Evolutionary conservation across 2,797 vertebrate species (phyloP), one percentile per base, ranked within the genome.

Genomic region (Parambassis ranga): DNA sequence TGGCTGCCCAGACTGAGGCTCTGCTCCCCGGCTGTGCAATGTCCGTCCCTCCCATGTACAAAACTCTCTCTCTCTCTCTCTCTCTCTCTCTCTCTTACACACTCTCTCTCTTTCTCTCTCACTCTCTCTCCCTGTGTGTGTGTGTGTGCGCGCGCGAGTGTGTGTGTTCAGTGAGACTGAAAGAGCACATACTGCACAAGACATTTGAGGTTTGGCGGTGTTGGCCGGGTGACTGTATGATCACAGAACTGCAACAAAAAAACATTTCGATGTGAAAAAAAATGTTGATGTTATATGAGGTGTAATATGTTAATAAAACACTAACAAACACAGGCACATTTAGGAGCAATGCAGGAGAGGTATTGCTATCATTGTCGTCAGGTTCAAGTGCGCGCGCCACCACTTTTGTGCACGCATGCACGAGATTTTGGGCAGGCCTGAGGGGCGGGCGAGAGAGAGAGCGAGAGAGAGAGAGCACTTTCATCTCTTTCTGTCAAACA

Each of bases 1-100:
- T 60, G 58, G 65, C 71, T 83, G 74, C 72, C 79, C 61, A 64
- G 78, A 84, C 73, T 73, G 82, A 86, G 57, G 67, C 67, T 80
- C 20, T 55, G 68, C 73, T 85, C 30, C 59, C 33, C 52, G 78
- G 73, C 74, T 75, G 71, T 55, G 83, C 75, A 46, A 58, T 44
- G 63, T 66, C 75, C 82, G 64, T 80, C 67, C 71, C 66, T 82
- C 81, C 72, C 58, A 32, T 67, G 15, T 33, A 44, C 52, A 41
- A 53, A 50, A 19, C 42, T 67, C 59, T 48, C 65, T 43, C 57
- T 33, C 51, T 14, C 33, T 42, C 33, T 58, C 49, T 31, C 61
- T 65, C 35, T 50, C 35, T 51, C 59, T 44, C 53, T 70, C 44
- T 18, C 57, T 42, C 48, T n/a, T 62, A 31, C 58, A 24, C 63